Evolutionary conservation across 2,113 vertebrate species (phyloP), one percentile per base, ranked within the genome.

Genomic region (Ochotona princeps): DNA sequence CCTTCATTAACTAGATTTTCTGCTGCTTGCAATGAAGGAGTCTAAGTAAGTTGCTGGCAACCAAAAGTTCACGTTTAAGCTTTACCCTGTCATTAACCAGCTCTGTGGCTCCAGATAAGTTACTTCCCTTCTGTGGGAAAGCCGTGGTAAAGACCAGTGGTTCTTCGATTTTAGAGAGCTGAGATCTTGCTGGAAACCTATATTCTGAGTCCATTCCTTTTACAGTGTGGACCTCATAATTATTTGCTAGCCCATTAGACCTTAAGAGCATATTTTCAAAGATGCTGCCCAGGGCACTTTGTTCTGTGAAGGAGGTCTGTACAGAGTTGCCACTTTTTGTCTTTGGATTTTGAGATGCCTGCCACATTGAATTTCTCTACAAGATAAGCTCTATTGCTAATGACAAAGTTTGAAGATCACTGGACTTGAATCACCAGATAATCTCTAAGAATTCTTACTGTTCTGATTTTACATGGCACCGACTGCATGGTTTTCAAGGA

Each of bases 321-420:
- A 44, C 38, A 61, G 1, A 30, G 26, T 8, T 83, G 9, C 73
- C 35, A 73, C 18, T 63, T 89, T 91, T 83, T 7, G 20, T 18
- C 23, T 60, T 87, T 85, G 6, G 63, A 21, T 83, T 57, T n/a
- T 78, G 18, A 73, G 44, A 26, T 23, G 80, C 67, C 28, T 23
- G 80, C 67, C 28, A 84, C 15, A 32, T 30, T 73, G 44, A 89
- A 89, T 91, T 89, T 38, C 47, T 51, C 81, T 80, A 32, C 72
- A 49, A 91, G 92, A 84, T 76, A 47, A 1, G 18, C 26, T 76
- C 67, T 83, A 75, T 49, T 1, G 13, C 30, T 28, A 54, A 30
- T 15, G 14, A 1, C 57, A 76, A 32, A 66, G 60, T 35, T 54
- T 65, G 32, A 72, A 70, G 61, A 61, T 47, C 63, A 63, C 28